phyloP scores from a whole-genome alignment of 2,888 invertebrate genomes.

The Metellina segmentata region DNA sequence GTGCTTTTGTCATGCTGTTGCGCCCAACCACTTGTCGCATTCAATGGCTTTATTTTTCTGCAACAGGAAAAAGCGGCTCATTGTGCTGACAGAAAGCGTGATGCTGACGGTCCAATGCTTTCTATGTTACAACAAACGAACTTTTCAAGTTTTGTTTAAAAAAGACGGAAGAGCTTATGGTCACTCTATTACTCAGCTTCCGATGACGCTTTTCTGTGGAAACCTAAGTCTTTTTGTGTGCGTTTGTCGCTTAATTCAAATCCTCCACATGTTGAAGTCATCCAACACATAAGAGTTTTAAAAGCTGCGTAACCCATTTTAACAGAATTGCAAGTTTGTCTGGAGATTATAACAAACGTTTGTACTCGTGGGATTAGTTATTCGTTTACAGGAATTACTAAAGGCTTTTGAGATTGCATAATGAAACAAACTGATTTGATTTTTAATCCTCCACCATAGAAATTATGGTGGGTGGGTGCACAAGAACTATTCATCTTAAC shows the following conservation, averaged over 20 bases:
- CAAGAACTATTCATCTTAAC: no score
- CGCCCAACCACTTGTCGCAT: slow-evolving; percentile 47
- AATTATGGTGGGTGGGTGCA: no score
- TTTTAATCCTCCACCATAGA: no score
- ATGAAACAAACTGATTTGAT: no score
- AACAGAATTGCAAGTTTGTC: neutral
- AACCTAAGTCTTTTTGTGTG: slow-evolving; percentile 11
- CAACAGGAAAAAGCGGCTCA: slow-evolving; percentile 47
- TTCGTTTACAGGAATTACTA: no score
- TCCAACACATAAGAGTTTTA: neutral
- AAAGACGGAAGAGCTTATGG: slow-evolving; percentile 17
- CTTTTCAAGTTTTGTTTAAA: slow-evolving; percentile 27
- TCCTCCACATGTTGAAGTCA: neutral
- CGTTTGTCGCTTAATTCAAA: slow-evolving; percentile 15
- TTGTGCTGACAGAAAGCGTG: slow-evolving; percentile 33
- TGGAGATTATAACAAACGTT: no score
- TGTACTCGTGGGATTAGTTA: no score
- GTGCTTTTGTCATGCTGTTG: slow-evolving; percentile 34
- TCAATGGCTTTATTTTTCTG: slow-evolving; percentile 32
- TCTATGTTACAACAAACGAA: slow-evolving; percentile 18
- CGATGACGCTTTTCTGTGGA: slow-evolving; percentile 12
- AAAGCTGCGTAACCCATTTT: slow-evolving; percentile 21
- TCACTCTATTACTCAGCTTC: slow-evolving; percentile 38
- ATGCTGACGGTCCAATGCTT: slow-evolving; percentile 45
- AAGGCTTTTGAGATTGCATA: no score